phyloP scores from a whole-genome alignment of 1,140 invertebrate species.

The Papilio machaon region DNA sequence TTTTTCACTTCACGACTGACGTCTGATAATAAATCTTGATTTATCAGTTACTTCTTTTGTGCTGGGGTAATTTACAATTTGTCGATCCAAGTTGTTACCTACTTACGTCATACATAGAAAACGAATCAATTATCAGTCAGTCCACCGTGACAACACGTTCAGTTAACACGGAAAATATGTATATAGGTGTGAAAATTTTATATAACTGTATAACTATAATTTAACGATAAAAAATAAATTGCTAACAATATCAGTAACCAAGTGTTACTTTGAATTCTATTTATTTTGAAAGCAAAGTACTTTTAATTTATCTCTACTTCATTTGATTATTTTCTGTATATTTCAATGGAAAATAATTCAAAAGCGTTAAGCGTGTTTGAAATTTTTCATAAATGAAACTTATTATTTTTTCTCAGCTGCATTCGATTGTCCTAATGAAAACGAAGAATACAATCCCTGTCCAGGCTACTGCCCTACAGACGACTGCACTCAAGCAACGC shows the following conservation, averaged over 20 bases:
- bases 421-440: conserved; percentile 51
- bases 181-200: conserved; percentile 9
- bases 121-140: background rate
- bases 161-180: background rate
- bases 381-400: no score
- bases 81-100: background rate
- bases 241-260: background rate
- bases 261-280: background rate
- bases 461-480: conserved; percentile 54
- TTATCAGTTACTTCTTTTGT: background rate
- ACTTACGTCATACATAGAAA: background rate
- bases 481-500: conserved; percentile 51
- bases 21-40: background rate
- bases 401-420: conserved; percentile 51
- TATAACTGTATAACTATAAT: conserved; percentile 7
- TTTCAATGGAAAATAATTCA: no score
- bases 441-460: conserved; percentile 54
- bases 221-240: background rate
- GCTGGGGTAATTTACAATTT: no score
- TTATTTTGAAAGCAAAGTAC: no score
- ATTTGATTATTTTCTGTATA: no score
- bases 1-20: background rate
- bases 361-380: no score
- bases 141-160: conserved; percentile 25
- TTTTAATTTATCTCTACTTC: no score